Conservation (phyloP, 2,888 invertebrate species). For the Drosophila longiperda region DNA sequence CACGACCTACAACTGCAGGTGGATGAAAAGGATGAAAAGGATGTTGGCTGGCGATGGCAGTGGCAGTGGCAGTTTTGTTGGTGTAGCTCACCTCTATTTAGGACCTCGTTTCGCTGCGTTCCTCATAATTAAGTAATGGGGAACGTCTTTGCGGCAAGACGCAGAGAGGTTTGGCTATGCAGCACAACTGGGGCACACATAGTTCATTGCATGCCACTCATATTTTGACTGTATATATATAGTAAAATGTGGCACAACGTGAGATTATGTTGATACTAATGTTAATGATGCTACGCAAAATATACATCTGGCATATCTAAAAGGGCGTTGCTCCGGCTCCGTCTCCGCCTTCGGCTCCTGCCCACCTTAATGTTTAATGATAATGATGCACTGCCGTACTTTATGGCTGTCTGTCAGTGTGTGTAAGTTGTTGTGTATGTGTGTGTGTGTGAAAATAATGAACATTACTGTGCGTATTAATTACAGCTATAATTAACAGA, state of each 20-base stretch:
- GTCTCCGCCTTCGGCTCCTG: too few species aligned
- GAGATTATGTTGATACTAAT: slow-evolving; percentile 63
- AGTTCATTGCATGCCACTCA: slow-evolving; percentile 55
- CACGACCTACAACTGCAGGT: slow-evolving; percentile 18
- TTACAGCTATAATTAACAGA: slow-evolving; percentile 75
- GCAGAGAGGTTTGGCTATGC: not conserved
- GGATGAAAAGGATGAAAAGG: not conserved
- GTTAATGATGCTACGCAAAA: slow-evolving; percentile 57
- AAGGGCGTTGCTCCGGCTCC: slow-evolving; percentile 10
- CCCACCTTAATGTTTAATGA: slow-evolving; percentile 55
- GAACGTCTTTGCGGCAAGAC: slow-evolving; percentile 4
- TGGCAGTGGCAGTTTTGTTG: not conserved
- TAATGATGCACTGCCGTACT: slow-evolving; percentile 47
- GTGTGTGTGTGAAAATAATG: slow-evolving; percentile 60
- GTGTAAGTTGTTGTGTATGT: slow-evolving; percentile 11
- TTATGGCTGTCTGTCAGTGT: slow-evolving; percentile 25
- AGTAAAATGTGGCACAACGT: slow-evolving; percentile 40
- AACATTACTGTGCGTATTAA: slow-evolving; percentile 70
- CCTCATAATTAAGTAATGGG: slow-evolving; percentile 66
- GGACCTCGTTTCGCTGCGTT: slow-evolving; percentile 48
- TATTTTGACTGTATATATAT: slow-evolving; percentile 27
- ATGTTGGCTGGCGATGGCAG: not conserved
- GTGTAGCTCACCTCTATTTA: slow-evolving; percentile 27
- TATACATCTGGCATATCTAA: slow-evolving; percentile 25
- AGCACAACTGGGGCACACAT: slow-evolving; percentile 21